Conservation (phyloP, 2,113 vertebrate species). For the Mobula birostris region DNA sequence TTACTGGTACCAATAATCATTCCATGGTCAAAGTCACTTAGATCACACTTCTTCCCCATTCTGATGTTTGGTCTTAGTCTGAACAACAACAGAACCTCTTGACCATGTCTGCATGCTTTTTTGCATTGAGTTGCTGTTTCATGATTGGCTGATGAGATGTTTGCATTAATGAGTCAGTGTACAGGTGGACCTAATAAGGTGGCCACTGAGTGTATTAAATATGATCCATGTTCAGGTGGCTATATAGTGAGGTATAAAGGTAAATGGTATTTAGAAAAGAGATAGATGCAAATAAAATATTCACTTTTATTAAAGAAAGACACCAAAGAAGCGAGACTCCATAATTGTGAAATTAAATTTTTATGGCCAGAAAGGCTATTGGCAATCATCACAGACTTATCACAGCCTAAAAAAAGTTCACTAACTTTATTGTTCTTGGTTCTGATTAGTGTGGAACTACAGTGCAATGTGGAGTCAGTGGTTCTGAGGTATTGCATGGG, state of each 20-base stretch:
- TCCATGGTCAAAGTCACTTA: too few relatives aligned
- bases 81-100: too few relatives aligned
- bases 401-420: neutral
- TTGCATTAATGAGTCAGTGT: too few relatives aligned
- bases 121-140: too few relatives aligned
- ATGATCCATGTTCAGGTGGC: neutral
- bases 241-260: neutral
- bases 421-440: neutral
- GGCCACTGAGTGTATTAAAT: neutral
- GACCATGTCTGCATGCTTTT: too few relatives aligned
- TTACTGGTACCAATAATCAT: too few relatives aligned
- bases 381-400: neutral
- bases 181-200: too few relatives aligned
- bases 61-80: too few relatives aligned
- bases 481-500: neutral
- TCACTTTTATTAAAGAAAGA: too few relatives aligned
- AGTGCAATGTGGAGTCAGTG: neutral
- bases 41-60: too few relatives aligned
- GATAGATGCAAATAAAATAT: neutral
- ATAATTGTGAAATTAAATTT: neutral
- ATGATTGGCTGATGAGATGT: too few relatives aligned
- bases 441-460: neutral
- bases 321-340: neutral
- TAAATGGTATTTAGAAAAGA: neutral
- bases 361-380: neutral